These are phyloP conservation scores for Diaprepes abbreviatus DNA, from an alignment of 2,888 invertebrate species.

Conservation along the genomic window DNA sequence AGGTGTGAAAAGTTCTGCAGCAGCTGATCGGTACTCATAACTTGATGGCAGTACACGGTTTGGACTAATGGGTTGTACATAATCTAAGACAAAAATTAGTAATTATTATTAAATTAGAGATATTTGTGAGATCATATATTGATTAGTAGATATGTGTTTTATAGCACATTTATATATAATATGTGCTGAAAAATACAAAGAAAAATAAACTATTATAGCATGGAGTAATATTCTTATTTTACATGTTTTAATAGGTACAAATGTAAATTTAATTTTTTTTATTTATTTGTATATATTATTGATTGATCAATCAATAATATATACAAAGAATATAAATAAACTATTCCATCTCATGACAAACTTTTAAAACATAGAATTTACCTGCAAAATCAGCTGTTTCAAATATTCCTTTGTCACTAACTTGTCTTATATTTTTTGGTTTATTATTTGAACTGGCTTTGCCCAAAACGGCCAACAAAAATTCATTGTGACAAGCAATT, in stretches of 20 bases:
- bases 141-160: no score
- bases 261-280: no score
- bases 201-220: no score
- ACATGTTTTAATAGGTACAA: no score
- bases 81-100: constrained; percentile 61
- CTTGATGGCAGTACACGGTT: constrained; percentile 64
- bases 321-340: no score
- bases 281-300: no score
- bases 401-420: constrained; percentile 35
- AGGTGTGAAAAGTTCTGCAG: constrained; percentile 85
- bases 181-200: no score
- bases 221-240: no score
- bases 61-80: constrained; percentile 67
- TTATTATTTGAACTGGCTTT: constrained; percentile 62
- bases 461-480: constrained; percentile 78
- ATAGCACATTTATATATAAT: no score
- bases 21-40: constrained; percentile 72
- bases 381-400: constrained; percentile 38
- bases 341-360: not conserved
- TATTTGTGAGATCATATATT: no score
- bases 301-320: no score
- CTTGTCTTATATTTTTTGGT: constrained; percentile 21
- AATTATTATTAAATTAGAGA: not conserved
- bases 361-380: no score
- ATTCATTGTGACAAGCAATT: constrained; percentile 87